Conservation (phyloP, 2,888 invertebrate genomes). For the Candidula unifasciata region DNA sequence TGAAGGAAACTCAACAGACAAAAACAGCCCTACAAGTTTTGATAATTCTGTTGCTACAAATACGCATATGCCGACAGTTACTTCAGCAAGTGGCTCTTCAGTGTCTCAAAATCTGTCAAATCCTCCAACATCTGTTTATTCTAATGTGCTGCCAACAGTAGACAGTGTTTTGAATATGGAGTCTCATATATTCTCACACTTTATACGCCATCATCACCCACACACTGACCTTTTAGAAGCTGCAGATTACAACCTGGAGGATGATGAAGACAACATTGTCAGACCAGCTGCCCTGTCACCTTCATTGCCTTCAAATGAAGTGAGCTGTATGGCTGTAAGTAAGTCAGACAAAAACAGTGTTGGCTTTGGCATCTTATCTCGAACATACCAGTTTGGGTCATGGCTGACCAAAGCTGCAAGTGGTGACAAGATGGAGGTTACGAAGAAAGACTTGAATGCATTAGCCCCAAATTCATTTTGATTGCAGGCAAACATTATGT, state of each 20-base stretch:
- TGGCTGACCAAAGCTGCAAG: conserved; percentile 42
- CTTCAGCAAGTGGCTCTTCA: too few relatives aligned
- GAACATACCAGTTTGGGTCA: conserved; percentile 42
- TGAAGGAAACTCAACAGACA: neutral
- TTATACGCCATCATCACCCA: neutral
- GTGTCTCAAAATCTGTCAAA: neutral
- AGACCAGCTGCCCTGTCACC: neutral
- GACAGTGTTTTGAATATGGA: neutral
- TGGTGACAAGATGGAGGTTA: conserved; percentile 31
- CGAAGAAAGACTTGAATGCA: conserved; percentile 43
- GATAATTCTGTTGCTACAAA: too few relatives aligned
- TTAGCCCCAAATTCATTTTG: conserved; percentile 43
- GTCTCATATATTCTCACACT: neutral
- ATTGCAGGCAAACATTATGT: neutral
- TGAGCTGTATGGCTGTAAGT: neutral
- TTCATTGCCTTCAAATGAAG: neutral
- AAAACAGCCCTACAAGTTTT: neutral
- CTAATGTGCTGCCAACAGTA: neutral
- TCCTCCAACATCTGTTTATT: conserved; percentile 1
- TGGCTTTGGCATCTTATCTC: conserved; percentile 37
- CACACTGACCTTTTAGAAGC: neutral
- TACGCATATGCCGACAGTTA: neutral
- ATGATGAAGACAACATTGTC: neutral
- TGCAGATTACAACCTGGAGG: neutral
- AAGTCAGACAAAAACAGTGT: neutral